Conservation (phyloP, 2,797 vertebrate species). For the Pterois miles region DNA sequence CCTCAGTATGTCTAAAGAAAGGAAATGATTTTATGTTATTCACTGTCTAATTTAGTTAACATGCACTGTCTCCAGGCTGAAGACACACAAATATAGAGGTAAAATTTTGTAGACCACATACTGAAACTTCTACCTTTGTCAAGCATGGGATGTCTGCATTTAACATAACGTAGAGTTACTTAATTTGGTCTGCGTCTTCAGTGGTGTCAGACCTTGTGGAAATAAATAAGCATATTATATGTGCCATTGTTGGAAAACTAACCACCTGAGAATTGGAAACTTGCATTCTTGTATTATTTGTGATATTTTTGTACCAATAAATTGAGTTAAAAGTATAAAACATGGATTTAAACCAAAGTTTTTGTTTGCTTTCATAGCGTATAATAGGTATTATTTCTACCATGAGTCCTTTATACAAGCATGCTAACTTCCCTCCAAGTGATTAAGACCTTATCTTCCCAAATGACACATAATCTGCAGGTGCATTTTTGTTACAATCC, state of each 20-base stretch:
- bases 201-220: slow-evolving; percentile 21
- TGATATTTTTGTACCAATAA: slow-evolving; percentile 82
- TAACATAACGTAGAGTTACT: slow-evolving; percentile 46
- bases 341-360: slow-evolving; percentile 4
- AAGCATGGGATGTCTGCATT: slow-evolving; percentile 34
- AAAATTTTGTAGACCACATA: slow-evolving; percentile 39
- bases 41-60: slow-evolving; percentile 49
- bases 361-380: slow-evolving; percentile 10
- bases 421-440: background rate
- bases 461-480: slow-evolving; percentile 33
- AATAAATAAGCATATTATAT: slow-evolving; percentile 37
- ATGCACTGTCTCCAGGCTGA: slow-evolving; percentile 58
- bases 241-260: slow-evolving; percentile 43
- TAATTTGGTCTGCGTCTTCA: slow-evolving; percentile 27
- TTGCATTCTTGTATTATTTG: slow-evolving; percentile 64
- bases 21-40: slow-evolving; percentile 39
- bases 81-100: slow-evolving; percentile 35
- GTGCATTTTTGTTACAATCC: slow-evolving; percentile 38
- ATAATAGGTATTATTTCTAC: background rate
- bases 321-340: slow-evolving; percentile 55
- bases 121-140: slow-evolving; percentile 43
- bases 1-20: slow-evolving; percentile 19
- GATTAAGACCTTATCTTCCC: slow-evolving; percentile 10
- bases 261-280: slow-evolving; percentile 44
- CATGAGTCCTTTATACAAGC: slow-evolving; percentile 1